phyloP scores from a whole-genome alignment of 2,113 vertebrate genomes.

The Callocephalon fimbriatum region DNA sequence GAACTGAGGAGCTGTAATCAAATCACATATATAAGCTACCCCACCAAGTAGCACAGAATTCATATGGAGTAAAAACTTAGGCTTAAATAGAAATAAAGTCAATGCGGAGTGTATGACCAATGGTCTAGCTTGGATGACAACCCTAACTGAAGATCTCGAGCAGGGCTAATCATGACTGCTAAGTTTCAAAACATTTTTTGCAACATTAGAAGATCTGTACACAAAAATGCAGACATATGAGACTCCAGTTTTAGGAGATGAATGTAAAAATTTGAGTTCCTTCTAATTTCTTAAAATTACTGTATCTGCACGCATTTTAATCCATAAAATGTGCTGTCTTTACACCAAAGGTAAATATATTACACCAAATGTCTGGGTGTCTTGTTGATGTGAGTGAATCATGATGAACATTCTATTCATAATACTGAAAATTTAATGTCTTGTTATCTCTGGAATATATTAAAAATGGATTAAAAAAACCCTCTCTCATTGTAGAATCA shows the following conservation, averaged over 20 bases:
- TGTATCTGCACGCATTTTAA: neutral
- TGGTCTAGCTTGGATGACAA: neutral
- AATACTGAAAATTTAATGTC: neutral
- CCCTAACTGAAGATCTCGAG: neutral
- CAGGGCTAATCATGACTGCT: neutral
- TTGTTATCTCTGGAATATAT: neutral
- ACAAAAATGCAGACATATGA: neutral
- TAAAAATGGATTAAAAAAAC: neutral
- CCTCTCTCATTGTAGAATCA: neutral
- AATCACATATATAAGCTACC: neutral
- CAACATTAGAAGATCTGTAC: neutral
- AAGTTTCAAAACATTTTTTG: neutral
- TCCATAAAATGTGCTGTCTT: neutral
- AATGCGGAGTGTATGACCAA: neutral
- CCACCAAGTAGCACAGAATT: neutral
- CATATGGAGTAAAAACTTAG: neutral
- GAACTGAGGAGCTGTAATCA: neutral
- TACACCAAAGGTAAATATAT: neutral
- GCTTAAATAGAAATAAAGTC: neutral
- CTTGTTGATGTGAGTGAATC: neutral
- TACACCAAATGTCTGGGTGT: neutral
- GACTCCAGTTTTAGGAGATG: neutral
- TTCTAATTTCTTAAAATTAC: neutral
- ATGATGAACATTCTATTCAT: neutral
- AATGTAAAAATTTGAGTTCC: neutral